phyloP scores from a whole-genome alignment of 1,140 invertebrate species.

The Drosophila erecta region DNA sequence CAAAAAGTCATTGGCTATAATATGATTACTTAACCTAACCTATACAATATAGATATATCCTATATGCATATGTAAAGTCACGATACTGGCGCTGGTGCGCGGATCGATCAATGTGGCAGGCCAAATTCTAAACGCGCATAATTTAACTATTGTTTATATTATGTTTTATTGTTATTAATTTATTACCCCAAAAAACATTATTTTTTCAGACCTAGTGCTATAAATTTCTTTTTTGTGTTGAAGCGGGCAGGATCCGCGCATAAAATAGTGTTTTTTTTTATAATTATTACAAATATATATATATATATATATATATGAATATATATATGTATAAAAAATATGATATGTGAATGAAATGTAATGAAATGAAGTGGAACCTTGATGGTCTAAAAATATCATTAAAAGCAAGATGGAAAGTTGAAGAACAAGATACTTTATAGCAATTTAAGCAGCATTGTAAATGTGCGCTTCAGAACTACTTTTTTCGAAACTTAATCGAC shows the following conservation, averaged over 20 bases:
- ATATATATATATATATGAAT: slow-evolving; percentile 29
- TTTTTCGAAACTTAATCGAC: slow-evolving; percentile 62
- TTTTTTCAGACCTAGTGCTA: slow-evolving; percentile 44
- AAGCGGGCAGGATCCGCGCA: slow-evolving; percentile 76
- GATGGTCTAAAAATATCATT: slow-evolving; percentile 84
- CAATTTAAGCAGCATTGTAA: slow-evolving; percentile 80
- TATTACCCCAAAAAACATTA: slow-evolving; percentile 53
- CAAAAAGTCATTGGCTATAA: slow-evolving; percentile 72
- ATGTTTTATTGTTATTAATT: slow-evolving; percentile 80
- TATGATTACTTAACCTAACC: slow-evolving; percentile 40
- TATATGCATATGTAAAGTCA: slow-evolving; percentile 51
- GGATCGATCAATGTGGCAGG: slow-evolving; percentile 68
- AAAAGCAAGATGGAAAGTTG: slow-evolving; percentile 52
- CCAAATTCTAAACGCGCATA: slow-evolving; percentile 74
- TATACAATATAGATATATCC: slow-evolving; percentile 34
- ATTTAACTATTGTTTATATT: slow-evolving; percentile 64
- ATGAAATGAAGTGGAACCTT: slow-evolving; percentile 67
- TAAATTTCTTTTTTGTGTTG: slow-evolving; percentile 64
- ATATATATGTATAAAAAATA: slow-evolving; percentile 36
- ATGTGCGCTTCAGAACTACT: slow-evolving; percentile 79
- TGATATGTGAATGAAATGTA: slow-evolving; percentile 44
- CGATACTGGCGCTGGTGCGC: slow-evolving; percentile 66
- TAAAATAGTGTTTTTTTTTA: slow-evolving; percentile 46
- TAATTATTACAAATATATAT: slow-evolving; percentile 26
- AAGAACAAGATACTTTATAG: slow-evolving; percentile 68